These are phyloP conservation scores for Triplophysa dalaica DNA, from an alignment of 2,113 vertebrate genomes.

Conservation along the genomic window DNA sequence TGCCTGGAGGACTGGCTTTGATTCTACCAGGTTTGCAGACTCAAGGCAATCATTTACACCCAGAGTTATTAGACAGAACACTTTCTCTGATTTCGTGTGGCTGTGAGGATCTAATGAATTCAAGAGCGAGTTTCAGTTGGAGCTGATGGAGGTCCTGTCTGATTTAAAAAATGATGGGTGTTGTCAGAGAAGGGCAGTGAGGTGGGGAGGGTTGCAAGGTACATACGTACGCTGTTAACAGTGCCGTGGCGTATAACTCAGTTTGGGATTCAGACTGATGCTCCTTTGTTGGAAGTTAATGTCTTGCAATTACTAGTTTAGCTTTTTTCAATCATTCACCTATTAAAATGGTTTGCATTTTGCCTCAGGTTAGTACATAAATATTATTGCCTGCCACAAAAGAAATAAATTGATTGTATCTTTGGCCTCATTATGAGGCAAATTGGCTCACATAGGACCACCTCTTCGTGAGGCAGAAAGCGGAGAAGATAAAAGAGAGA, in stretches of 20 bases:
- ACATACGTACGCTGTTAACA: constrained; percentile 1
- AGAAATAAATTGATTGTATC: constrained; percentile 51
- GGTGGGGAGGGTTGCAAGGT: background rate
- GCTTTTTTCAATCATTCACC: background rate
- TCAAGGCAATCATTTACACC: constrained; percentile 45
- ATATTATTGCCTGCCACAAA: constrained; percentile 28
- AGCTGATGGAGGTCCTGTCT: constrained; percentile 31
- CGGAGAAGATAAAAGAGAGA: constrained; percentile 23
- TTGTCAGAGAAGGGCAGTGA: constrained; percentile 11
- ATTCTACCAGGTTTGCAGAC: constrained; percentile 51
- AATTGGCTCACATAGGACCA: constrained; percentile 43
- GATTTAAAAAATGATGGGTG: constrained; percentile 20
- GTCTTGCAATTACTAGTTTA: background rate
- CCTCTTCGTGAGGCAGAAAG: constrained; percentile 37
- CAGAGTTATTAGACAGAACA: constrained; percentile 43
- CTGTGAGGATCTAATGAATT: constrained; percentile 45
- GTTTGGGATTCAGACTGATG: background rate
- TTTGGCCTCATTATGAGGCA: constrained; percentile 54
- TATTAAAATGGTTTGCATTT: background rate
- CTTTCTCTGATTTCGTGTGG: constrained; percentile 43
- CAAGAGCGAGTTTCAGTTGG: constrained; percentile 4
- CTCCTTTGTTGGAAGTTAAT: background rate
- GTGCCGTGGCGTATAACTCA: background rate
- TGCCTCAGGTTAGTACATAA: constrained; percentile 15
- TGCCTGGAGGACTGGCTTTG: constrained; percentile 50